Evolutionary conservation across 2,888 invertebrate species (phyloP), one percentile per base, ranked within the genome.

Genomic region (Aphodius granarius): DNA sequence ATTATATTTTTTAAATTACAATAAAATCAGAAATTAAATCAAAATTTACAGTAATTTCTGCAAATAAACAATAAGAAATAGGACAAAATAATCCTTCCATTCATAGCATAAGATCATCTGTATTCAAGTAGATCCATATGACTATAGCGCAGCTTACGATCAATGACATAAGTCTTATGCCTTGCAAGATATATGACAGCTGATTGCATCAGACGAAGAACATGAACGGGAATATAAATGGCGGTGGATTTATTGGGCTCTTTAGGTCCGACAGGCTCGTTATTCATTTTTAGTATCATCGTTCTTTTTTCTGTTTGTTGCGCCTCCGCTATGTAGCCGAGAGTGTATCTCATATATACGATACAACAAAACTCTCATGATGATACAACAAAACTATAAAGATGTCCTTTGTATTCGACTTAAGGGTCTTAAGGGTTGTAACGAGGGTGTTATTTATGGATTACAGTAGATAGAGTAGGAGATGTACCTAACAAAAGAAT

Each of bases 131-230:
- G 1, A 43, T 6, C 43, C 43, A 43, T 13, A 43, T 6, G 43
- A 43, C 43, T 43, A 13, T 43, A n/a, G 43, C 43, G 43, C 43
- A 13, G 43, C 43, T 43, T 43, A 43, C 43, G 13, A 6, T 43
- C 43, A 43, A 65, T 65, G 65, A 18, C 16, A 16, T 18, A 22
- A 22, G 22, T 68, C 5, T 19, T 20, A 21, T 68, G 22, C 16
- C 66, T 66, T n/a, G n/a, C 20, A 68, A 21, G 68, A 68, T 68
- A 68, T 68, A 68, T 22, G 22, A 68, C 21, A 20, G 68, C n/a
- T 20, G 68, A 68, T 68, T 68, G 68, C 68, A 68, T 68, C 68
- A 68, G 68, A 65, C 18, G n/a, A 21, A 65, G 17, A 68, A 68
- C 68, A 68, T 68, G 21, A 68, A 68, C 20, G 68, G 20, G 68